phyloP scores from a whole-genome alignment of 1,140 invertebrate species.

The Trigoniulus corallinus region DNA sequence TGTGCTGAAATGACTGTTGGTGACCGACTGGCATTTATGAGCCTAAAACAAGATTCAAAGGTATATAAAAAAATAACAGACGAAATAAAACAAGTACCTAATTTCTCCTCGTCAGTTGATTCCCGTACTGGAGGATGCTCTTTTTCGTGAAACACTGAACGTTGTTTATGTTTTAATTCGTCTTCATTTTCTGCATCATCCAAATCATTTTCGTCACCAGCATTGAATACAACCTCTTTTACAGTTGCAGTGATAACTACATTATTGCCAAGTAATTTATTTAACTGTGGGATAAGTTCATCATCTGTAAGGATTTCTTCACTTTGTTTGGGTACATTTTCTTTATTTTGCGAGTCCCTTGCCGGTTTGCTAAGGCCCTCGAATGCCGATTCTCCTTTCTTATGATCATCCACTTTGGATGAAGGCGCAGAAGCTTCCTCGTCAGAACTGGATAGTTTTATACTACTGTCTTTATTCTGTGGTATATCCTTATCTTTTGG shows the following conservation, averaged over 20 bases:
- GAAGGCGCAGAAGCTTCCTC: too few relatives aligned
- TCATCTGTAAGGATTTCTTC: neutral
- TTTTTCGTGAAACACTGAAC: neutral
- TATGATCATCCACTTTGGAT: too few relatives aligned
- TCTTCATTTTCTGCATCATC: neutral
- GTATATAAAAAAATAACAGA: neutral
- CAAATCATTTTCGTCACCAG: neutral
- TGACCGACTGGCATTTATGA: neutral
- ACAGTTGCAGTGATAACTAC: too few relatives aligned
- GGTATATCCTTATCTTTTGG: too few relatives aligned
- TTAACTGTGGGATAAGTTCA: too few relatives aligned
- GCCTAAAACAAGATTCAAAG: neutral
- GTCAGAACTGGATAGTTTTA: too few relatives aligned
- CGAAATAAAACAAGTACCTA: conserved; percentile 10
- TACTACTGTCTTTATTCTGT: too few relatives aligned
- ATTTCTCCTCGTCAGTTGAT: conserved; percentile 16
- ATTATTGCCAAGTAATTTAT: too few relatives aligned
- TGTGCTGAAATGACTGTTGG: too few relatives aligned
- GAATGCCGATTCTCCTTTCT: neutral
- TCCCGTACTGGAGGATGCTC: neutral
- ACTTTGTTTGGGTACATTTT: neutral
- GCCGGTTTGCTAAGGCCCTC: neutral
- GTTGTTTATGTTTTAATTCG: neutral
- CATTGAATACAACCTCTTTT: neutral
- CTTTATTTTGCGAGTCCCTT: neutral